phyloP scores from a whole-genome alignment of 2,888 invertebrate genomes.

The Myathropa florea region DNA sequence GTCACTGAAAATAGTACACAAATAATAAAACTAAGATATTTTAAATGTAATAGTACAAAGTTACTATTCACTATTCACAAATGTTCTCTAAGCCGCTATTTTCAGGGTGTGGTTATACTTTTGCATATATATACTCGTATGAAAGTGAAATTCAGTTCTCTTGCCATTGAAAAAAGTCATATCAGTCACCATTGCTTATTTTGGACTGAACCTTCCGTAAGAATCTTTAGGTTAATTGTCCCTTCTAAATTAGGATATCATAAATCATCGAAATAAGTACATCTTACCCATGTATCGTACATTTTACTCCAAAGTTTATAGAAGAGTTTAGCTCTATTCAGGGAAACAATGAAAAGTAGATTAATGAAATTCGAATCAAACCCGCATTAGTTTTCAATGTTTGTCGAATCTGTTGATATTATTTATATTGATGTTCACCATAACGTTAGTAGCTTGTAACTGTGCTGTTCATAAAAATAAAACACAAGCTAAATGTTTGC shows the following conservation, averaged over 20 bases:
- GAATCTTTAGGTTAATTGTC: too few species aligned
- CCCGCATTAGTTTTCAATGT: slow-evolving; percentile 41
- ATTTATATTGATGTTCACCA: slow-evolving; percentile 19
- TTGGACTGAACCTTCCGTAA: too few species aligned
- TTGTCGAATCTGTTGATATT: slow-evolving; percentile 1
- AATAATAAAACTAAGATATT: too few species aligned
- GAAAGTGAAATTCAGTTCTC: too few species aligned
- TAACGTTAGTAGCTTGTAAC: slow-evolving; percentile 42
- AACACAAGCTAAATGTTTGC: slow-evolving; percentile 39
- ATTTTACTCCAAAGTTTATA: background rate
- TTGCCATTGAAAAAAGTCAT: too few species aligned
- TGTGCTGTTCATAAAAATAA: slow-evolving; percentile 37
- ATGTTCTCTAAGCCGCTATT: too few species aligned
- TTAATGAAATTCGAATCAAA: slow-evolving; percentile 22
- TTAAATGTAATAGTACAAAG: too few species aligned
- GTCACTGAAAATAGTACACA: too few species aligned
- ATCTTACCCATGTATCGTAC: background rate
- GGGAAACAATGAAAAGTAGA: slow-evolving; percentile 3
- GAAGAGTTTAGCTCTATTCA: background rate
- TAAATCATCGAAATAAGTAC: background rate
- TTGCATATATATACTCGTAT: too few species aligned
- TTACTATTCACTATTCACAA: too few species aligned
- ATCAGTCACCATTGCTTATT: too few species aligned
- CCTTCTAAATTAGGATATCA: background rate
- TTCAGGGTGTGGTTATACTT: too few species aligned